phyloP scores from a whole-genome alignment of 1,140 invertebrate species.

The Diorhabda sublineata region DNA sequence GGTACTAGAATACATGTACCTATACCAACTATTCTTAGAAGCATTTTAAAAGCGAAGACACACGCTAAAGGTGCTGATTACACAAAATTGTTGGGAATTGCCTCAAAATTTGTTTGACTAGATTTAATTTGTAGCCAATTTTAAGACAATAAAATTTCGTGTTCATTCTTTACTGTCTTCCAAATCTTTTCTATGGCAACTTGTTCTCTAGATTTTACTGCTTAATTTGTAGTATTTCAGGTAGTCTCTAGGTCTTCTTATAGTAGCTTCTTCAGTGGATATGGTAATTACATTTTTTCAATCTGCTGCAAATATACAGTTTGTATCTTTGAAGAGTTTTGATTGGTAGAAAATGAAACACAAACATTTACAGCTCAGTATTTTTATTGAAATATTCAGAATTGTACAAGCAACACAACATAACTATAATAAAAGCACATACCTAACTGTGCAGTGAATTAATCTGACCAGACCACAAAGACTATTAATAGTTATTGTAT shows the following conservation, averaged over 20 bases:
- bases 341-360: no score
- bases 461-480: conserved; percentile 22
- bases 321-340: no score
- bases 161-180: no score
- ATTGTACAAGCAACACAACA: conserved; percentile 43
- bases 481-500: background rate
- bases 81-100: conserved; percentile 90
- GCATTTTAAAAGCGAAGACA: conserved; percentile 78
- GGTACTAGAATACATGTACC: conserved; percentile 94
- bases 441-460: conserved; percentile 33
- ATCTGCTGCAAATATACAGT: no score
- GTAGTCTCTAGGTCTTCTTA: no score
- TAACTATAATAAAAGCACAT: conserved; percentile 38
- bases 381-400: conserved; percentile 40
- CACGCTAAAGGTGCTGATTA: conserved; percentile 85
- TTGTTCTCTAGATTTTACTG: no score
- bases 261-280: no score
- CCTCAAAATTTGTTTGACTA: conserved; percentile 85
- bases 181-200: no score
- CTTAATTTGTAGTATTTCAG: no score
- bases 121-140: background rate
- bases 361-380: background rate
- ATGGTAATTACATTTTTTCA: no score
- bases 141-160: no score
- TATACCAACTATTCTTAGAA: conserved; percentile 87